These are phyloP conservation scores for Jordanella pulchra DNA, from an alignment of 2,797 vertebrate genomes.

Conservation along the genomic window DNA sequence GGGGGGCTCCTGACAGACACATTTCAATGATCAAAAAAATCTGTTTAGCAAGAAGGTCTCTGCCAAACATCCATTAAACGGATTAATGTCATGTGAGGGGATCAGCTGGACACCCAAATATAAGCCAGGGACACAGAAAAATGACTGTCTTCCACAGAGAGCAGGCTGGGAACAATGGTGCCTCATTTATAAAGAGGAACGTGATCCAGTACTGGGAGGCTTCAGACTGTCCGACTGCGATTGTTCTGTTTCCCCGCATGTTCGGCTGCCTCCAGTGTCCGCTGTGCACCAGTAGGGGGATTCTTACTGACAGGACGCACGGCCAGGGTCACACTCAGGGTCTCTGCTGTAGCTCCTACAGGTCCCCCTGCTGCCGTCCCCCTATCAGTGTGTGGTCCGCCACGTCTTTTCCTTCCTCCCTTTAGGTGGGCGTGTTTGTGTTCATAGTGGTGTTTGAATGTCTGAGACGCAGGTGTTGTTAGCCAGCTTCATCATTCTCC, in stretches of 20 bases:
- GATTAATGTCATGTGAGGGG: constrained; percentile 75
- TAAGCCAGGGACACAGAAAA: constrained; percentile 71
- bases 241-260: constrained; percentile 56
- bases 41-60: constrained; percentile 59
- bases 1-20: constrained; percentile 59
- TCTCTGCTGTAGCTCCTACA: constrained; percentile 55
- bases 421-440: constrained; percentile 52
- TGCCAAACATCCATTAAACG: constrained; percentile 76
- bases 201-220: constrained; percentile 66
- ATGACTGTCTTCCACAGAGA: constrained; percentile 67
- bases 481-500: constrained; percentile 55
- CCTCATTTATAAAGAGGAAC: constrained; percentile 73
- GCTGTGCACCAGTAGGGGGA: constrained; percentile 31
- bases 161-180: constrained; percentile 73
- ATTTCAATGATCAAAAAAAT: constrained; percentile 63
- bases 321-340: constrained; percentile 52
- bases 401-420: constrained; percentile 29
- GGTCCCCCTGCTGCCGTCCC: constrained; percentile 45
- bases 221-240: constrained; percentile 60
- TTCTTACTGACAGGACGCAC: constrained; percentile 39
- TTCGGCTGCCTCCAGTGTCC: constrained; percentile 56
- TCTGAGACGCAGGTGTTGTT: constrained; percentile 77
- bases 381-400: constrained; percentile 17
- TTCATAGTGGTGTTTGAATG: constrained; percentile 58
- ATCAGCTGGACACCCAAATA: constrained; percentile 77